A percentile compares a stretch with the other conserved stretches of the same genome.
phyloP scores from a whole-genome alignment of 1,140 invertebrate species.

The Vollenhovia emeryi region DNA sequence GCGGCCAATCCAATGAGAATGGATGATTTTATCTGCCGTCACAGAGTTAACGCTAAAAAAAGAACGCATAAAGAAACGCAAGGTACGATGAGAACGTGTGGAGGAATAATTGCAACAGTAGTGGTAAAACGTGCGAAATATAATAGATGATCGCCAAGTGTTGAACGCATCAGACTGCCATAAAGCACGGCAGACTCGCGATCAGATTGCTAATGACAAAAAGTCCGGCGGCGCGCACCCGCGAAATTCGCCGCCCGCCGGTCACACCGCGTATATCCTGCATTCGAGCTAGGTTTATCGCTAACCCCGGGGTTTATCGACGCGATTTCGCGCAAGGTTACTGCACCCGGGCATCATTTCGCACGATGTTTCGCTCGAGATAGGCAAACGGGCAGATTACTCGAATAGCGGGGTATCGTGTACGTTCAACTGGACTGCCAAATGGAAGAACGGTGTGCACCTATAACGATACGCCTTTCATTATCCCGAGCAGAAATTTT shows the following conservation, averaged over 20 bases:
- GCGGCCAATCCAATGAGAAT: background rate
- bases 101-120: constrained; percentile 9
- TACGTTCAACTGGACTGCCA: background rate
- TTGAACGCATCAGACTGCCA: background rate
- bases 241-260: constrained; percentile 20
- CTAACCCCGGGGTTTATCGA: constrained; percentile 35
- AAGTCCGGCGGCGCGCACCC: background rate
- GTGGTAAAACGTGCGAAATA: constrained; percentile 7
- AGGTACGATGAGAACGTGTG: background rate
- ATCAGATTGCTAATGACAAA: constrained; percentile 60
- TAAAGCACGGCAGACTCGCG: constrained; percentile 24
- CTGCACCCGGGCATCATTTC: constrained; percentile 1
- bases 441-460: background rate
- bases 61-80: background rate
- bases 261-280: background rate
- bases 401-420: background rate
- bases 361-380: background rate
- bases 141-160: constrained; percentile 5
- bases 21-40: background rate
- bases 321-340: constrained; percentile 23
- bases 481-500: too few species aligned
- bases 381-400: constrained; percentile 10
- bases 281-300: constrained; percentile 32
- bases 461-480: background rate
- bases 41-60: background rate